These are phyloP conservation scores for Rachycentron canadum DNA, from an alignment of 2,797 vertebrate species.

Conservation along the genomic window DNA sequence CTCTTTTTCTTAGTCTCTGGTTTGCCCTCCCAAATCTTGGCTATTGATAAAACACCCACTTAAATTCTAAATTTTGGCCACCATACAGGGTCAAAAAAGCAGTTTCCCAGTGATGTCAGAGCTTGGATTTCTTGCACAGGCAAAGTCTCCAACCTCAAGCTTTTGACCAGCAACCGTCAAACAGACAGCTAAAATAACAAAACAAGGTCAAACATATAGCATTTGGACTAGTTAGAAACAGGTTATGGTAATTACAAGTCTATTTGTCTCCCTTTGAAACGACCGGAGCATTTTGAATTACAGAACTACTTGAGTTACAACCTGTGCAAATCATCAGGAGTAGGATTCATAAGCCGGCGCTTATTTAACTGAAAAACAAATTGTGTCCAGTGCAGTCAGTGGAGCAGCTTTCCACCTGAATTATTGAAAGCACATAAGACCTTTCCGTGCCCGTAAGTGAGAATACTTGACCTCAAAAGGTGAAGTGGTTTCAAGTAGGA, in stretches of 20 bases:
- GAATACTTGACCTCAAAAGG: not conserved
- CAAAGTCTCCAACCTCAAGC: constrained; percentile 57
- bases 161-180: constrained; percentile 58
- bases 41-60: constrained; percentile 54
- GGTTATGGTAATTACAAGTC: constrained; percentile 37
- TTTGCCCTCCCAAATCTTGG: constrained; percentile 41
- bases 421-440: not conserved
- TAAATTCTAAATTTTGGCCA: constrained; percentile 42
- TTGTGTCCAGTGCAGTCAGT: constrained; percentile 6
- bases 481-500: constrained; percentile 12
- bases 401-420: constrained; percentile 27
- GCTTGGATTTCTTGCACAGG: constrained; percentile 50
- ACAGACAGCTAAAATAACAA: constrained; percentile 51
- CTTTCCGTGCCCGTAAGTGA: not conserved
- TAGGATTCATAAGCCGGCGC: constrained; percentile 18
- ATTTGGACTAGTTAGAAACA: constrained; percentile 46
- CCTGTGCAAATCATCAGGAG: constrained; percentile 44
- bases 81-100: constrained; percentile 42
- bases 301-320: constrained; percentile 33
- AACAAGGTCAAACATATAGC: constrained; percentile 43
- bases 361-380: constrained; percentile 45
- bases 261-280: constrained; percentile 38
- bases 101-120: constrained; percentile 66
- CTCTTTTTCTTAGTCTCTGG: constrained; percentile 42
- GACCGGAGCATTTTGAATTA: constrained; percentile 21